Conservation (phyloP, 1,140 invertebrate genomes). For the Saccostrea cuccullata region DNA sequence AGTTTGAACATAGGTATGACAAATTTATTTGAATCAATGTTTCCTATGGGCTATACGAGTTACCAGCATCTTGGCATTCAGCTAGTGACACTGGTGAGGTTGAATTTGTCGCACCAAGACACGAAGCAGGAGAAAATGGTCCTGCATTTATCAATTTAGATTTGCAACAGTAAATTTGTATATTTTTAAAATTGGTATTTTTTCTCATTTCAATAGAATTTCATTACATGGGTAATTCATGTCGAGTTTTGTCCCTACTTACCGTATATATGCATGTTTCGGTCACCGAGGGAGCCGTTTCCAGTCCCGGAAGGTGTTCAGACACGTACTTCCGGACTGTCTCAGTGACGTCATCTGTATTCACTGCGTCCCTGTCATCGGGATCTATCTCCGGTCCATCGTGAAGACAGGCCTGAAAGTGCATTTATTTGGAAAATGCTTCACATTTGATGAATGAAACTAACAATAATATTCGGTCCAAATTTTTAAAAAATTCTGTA, state of each 20-base stretch:
- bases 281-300: conserved; percentile 61
- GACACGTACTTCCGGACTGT: conserved; percentile 58
- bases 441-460: background rate
- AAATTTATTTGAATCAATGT: too few relatives aligned
- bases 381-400: conserved; percentile 69
- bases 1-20: too few relatives aligned
- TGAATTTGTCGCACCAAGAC: too few relatives aligned
- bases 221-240: too few relatives aligned
- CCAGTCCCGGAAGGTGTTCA: conserved; percentile 65
- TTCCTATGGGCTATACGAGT: too few relatives aligned
- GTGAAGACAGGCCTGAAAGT: conserved; percentile 66
- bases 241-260: conserved; percentile 32
- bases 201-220: too few relatives aligned
- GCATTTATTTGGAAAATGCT: background rate
- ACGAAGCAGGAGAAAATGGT: too few relatives aligned
- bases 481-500: background rate
- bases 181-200: too few relatives aligned
- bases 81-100: too few relatives aligned
- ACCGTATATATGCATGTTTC: conserved; percentile 77
- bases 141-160: too few relatives aligned
- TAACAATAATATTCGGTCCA: background rate
- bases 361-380: conserved; percentile 64
- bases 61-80: too few relatives aligned
- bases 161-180: too few relatives aligned
- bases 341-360: conserved; percentile 59